A percentile compares a stretch with the other conserved stretches of the same genome.
Evolutionary conservation across 1,140 invertebrate species (phyloP).

Genomic region (Drosophila kurseongensis): DNA sequence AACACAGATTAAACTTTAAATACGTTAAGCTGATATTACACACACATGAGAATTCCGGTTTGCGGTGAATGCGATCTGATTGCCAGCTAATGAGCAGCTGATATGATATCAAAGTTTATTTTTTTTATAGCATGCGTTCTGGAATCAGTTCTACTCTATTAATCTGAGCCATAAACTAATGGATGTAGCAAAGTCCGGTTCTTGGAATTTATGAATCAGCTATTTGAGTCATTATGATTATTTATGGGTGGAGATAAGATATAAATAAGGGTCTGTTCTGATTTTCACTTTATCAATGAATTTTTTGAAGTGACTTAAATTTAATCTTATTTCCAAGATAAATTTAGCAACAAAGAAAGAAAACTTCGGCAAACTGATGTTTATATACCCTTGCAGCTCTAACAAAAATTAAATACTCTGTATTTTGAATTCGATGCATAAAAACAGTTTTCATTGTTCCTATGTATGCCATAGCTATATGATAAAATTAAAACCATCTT

Average conservation of each 20-base stretch:
- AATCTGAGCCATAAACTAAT: background rate
- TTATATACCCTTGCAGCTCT: too few relatives aligned
- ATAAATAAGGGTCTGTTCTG: too few relatives aligned
- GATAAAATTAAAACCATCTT: too few relatives aligned
- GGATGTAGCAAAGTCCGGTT: background rate
- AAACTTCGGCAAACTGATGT: too few relatives aligned
- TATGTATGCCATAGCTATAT: too few relatives aligned
- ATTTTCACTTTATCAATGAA: too few relatives aligned
- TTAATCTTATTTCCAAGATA: too few relatives aligned
- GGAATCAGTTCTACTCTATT: conserved; percentile 11
- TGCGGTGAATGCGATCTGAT: conserved; percentile 17
- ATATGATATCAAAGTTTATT: conserved; percentile 7
- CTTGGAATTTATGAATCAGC: background rate
- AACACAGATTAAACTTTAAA: conserved; percentile 19
- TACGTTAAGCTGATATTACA: conserved; percentile 10
- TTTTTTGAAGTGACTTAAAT: too few relatives aligned
- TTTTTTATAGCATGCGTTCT: conserved; percentile 15
- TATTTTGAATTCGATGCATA: too few relatives aligned
- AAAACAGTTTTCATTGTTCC: too few relatives aligned
- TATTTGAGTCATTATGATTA: background rate
- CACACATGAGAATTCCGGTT: conserved; percentile 9
- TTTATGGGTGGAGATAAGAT: background rate
- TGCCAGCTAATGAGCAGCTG: conserved; percentile 17
- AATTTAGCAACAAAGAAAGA: too few relatives aligned
- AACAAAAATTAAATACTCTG: too few relatives aligned